These are phyloP conservation scores for Acanthopagrus latus DNA, from an alignment of 2,797 vertebrate species.

Conservation along the genomic window DNA sequence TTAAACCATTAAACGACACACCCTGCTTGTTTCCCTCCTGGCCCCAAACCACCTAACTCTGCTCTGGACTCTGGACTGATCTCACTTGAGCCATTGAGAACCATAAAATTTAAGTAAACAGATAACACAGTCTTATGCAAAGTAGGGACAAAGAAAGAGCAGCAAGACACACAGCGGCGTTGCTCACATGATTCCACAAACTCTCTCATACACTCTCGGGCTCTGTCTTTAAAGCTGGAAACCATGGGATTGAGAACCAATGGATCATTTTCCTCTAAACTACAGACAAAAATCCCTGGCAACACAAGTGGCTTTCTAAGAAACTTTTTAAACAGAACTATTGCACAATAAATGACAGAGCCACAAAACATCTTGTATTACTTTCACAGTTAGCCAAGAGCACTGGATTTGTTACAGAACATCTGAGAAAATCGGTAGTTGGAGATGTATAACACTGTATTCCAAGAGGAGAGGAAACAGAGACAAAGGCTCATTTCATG, in stretches of 20 bases:
- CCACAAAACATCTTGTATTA: constrained; percentile 28
- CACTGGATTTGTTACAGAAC: constrained; percentile 23
- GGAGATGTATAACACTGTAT: not conserved
- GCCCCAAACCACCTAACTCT: not conserved
- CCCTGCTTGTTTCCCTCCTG: constrained; percentile 1
- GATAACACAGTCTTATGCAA: constrained; percentile 30
- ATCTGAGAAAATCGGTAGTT: constrained; percentile 15
- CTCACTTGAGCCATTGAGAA: constrained; percentile 11
- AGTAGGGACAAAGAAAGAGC: not conserved
- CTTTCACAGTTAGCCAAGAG: constrained; percentile 9
- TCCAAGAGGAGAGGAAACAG: not conserved
- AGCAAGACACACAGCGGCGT: not conserved
- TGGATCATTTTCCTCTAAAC: not conserved
- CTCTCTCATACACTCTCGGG: not conserved
- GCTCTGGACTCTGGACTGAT: constrained; percentile 57
- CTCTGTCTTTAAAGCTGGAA: not conserved
- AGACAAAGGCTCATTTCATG: constrained; percentile 1
- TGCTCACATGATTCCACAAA: not conserved
- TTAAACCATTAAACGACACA: constrained; percentile 11
- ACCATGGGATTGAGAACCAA: not conserved
- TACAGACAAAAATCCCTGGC: constrained; percentile 9
- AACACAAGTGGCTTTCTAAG: constrained; percentile 24
- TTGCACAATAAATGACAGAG: constrained; percentile 35
- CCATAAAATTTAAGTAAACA: constrained; percentile 25
- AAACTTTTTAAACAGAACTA: constrained; percentile 16